Base-by-base conservation (phyloP, 2,797 vertebrate genomes). In the Liparis tanakae region DNA sequence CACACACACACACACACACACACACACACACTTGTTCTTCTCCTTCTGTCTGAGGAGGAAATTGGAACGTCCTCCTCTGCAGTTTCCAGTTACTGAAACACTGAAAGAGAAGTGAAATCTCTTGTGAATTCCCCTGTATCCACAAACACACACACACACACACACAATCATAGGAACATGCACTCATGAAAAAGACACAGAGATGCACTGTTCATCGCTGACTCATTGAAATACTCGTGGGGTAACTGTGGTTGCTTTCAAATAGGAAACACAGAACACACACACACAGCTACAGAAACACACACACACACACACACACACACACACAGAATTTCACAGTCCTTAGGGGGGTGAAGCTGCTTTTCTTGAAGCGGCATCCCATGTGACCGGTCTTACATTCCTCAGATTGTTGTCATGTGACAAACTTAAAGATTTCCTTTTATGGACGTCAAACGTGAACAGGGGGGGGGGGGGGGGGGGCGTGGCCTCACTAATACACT, bases 371-470 rank as follows among this genome's bases (percentile, higher is more conserved):
- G 92, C 90, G 69, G 76, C 70, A 67, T 88, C 91, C 91, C 94
- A 94, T 94, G 94, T 95, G 94, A 95, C 92, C 85, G 41, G 69
- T 80, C 83, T 91, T 85, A 88, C 94, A 95, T 95, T 95, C 94
- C 92, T 94, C 88, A 91, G 90, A 94, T 93, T 93, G 91, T 86
- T 94, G 91, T 92, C 94, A 95, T 94, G 94, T 95, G 94, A 95
- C 94, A 93, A 93, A 92, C 88, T 93, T 95, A 95, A 94, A 95
- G 93, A 95, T 94, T 79, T 94, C 95, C 95, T 95, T 95, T 94
- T 95, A 95, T 92, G 95, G 95, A 91, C 15, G 93, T 87, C 86
- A 85, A 30, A 88, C 17, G 76, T 94, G 94, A 86, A 87, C 83
- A 86, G 44, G 78, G 48, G 1, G 37, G 48, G 8, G 48, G 18